Evolutionary conservation across 2,797 vertebrate species (phyloP).

Genomic region (Rhabdophis nuchalis): DNA sequence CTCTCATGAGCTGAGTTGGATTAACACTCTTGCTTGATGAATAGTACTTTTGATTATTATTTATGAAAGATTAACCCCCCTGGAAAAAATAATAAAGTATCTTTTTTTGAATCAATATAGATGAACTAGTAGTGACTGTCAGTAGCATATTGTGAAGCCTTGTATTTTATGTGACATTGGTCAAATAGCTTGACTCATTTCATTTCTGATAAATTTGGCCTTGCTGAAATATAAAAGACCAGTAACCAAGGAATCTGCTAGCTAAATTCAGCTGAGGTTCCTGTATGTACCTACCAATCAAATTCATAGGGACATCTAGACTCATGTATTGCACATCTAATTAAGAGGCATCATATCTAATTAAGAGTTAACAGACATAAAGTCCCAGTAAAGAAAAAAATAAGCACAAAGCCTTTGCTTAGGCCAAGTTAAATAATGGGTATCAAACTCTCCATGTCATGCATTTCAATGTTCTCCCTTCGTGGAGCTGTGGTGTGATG

Average conservation of each 20-base stretch:
- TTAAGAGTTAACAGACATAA: not conserved
- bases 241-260: not conserved
- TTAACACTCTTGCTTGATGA: not conserved
- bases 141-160: not conserved
- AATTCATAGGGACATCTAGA: not conserved
- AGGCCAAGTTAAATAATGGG: not conserved
- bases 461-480: no score
- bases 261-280: not conserved
- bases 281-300: not conserved
- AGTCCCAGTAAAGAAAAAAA: not conserved
- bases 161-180: not conserved
- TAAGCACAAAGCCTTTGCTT: not conserved
- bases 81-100: not conserved
- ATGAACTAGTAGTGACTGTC: not conserved
- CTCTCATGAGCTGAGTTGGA: not conserved
- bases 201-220: not conserved
- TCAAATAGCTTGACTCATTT: not conserved
- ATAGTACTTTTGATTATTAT: not conserved
- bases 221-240: not conserved
- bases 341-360: not conserved
- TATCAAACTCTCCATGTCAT: no score
- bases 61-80: not conserved
- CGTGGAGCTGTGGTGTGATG: no score
- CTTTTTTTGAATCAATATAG: not conserved
- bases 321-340: not conserved